Base-by-base conservation (phyloP, 2,113 vertebrate genomes). In the Cromileptes altivelis region DNA sequence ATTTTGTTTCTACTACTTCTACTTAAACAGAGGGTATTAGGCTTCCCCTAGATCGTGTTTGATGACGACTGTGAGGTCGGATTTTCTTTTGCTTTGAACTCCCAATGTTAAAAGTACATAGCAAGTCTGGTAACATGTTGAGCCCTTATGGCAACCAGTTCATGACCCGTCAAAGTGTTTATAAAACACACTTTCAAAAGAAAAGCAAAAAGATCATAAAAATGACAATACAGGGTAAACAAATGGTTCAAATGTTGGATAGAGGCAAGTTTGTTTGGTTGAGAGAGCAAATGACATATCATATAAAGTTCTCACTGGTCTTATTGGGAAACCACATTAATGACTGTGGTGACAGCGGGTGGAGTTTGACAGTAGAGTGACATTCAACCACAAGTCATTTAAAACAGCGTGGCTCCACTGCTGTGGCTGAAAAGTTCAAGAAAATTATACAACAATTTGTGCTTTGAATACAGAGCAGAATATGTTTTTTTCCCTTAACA, bases 221-320 rank as follows among this genome's bases (percentile, higher is more conserved):
- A 63, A 58, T 60, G 37, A 75, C 62, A 69, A 47, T 23, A 27
- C 2, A 11, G 18, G 14, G 7, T 56, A 75, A 81, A 75, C 37
- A 19, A 64, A 61, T 53, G 47, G 65, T 14, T 81, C 65, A 83
- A 64, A 70, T 61, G 42, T 18, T 72, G 25, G 57, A 68, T 19
- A 55, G 3, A 69, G 25, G 63, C 4, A 11, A 42, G 23, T 61
- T 61, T 78, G 25, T 58, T 80, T 75, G 62, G 33, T 57, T 15
- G 30, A 56, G 11, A 85, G 77, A 70, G 75, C 12, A 53, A 56
- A 53, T 62, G n/a, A 63, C 18, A 74, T 75, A n/a, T 70, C 17
- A 49, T 55, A 77, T 82, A 82, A 88, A 92, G 30, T 88, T 89
- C 75, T 65, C 80, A 77, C 73, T 88, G 75, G 80, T 81, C 69